Evolutionary conservation across 2,797 vertebrate genomes (phyloP).

Genomic region (Gallinago nigripennis): DNA sequence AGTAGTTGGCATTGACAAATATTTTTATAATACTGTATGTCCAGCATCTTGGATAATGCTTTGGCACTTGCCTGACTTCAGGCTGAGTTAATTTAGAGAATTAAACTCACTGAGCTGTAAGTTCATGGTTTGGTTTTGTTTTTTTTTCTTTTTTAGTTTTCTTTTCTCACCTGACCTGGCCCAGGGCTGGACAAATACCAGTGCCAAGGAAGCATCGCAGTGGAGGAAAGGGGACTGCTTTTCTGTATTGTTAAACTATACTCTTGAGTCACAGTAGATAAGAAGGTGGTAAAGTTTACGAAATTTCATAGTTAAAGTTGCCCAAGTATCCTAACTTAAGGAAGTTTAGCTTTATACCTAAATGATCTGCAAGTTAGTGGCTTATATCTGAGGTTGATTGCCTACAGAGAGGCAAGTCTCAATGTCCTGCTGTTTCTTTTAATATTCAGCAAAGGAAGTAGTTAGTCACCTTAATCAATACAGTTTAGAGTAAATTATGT

Average conservation of each 20-base stretch:
- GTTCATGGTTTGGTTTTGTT: background rate
- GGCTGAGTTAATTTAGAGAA: background rate
- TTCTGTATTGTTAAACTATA: background rate
- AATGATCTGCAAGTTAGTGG: background rate
- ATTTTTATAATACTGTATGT: background rate
- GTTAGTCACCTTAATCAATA: background rate
- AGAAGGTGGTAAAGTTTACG: background rate
- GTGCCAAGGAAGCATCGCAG: background rate
- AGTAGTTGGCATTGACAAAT: background rate
- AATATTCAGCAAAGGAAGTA: background rate
- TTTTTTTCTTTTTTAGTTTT: background rate
- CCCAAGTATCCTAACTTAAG: background rate
- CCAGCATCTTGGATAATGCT: background rate
- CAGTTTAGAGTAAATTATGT: background rate
- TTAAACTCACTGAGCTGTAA: background rate
- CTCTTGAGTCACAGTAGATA: background rate
- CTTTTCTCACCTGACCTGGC: background rate
- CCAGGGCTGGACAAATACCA: background rate
- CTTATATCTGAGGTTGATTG: background rate
- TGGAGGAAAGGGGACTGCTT: background rate
- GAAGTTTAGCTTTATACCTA: background rate
- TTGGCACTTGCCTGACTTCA: background rate
- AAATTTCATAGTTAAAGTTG: background rate
- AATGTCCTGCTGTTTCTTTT: background rate
- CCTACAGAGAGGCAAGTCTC: background rate